Evolutionary conservation across 2,888 invertebrate genomes (phyloP).

Genomic region (Torymus texanus): DNA sequence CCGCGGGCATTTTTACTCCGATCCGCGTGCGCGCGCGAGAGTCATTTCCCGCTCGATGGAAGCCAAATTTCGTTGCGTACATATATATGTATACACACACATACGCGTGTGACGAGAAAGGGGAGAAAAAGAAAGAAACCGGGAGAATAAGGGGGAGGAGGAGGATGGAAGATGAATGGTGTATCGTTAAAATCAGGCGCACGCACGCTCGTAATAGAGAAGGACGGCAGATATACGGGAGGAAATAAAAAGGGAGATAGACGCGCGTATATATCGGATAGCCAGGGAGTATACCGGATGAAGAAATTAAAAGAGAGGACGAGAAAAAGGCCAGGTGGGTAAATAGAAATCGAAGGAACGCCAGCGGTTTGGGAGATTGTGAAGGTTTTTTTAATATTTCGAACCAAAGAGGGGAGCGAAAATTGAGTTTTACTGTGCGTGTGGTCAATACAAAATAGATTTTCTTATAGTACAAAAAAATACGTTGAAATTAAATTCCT

Average conservation of each 20-base stretch:
- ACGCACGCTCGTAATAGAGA: constrained; percentile 26
- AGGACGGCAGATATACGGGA: not conserved
- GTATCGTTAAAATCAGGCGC: constrained; percentile 36
- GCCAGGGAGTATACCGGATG: too few species aligned
- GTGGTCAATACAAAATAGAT: too few species aligned
- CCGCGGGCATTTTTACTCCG: not conserved
- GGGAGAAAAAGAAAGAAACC: not conserved
- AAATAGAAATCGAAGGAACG: too few species aligned
- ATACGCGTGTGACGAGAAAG: not conserved
- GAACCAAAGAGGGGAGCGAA: too few species aligned
- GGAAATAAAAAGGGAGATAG: constrained; percentile 4
- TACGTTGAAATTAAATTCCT: too few species aligned
- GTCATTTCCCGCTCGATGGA: constrained; percentile 14
- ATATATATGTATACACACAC: too few species aligned
- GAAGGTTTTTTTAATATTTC: too few species aligned
- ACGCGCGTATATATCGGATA: not conserved
- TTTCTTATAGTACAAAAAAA: too few species aligned
- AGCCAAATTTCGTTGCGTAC: constrained; percentile 13
- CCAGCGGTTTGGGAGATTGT: too few species aligned
- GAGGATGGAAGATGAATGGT: constrained; percentile 30
- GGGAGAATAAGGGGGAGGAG: not conserved
- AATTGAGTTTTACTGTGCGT: too few species aligned
- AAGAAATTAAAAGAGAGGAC: not conserved
- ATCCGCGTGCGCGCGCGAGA: constrained; percentile 1
- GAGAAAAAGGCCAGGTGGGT: too few species aligned